phyloP scores from a whole-genome alignment of 1,140 invertebrate species.

The Drosophila littoralis region DNA sequence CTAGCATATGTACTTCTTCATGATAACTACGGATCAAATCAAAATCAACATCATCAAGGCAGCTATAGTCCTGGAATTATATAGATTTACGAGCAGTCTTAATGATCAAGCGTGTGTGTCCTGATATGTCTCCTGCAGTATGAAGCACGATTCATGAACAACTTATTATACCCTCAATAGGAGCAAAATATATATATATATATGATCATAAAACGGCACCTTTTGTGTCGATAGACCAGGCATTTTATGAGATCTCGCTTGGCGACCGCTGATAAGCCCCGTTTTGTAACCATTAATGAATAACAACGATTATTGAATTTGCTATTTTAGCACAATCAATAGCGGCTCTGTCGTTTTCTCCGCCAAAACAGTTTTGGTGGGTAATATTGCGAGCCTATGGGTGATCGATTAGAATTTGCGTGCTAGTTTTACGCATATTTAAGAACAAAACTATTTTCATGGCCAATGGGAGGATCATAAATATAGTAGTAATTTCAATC shows the following conservation, averaged over 20 bases:
- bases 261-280: conserved; percentile 62
- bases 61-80: too few relatives aligned
- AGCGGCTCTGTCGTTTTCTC: conserved; percentile 4
- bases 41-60: too few relatives aligned
- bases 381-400: neutral
- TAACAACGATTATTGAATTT: conserved; percentile 56
- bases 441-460: too few relatives aligned
- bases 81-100: too few relatives aligned
- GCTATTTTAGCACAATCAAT: conserved; percentile 48
- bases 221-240: conserved; percentile 58
- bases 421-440: neutral
- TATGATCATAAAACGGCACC: conserved; percentile 66
- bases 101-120: too few relatives aligned
- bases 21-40: too few relatives aligned
- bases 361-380: conserved; percentile 9
- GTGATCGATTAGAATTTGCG: neutral
- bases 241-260: conserved; percentile 65
- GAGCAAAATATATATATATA: conserved; percentile 12
- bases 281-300: conserved; percentile 29
- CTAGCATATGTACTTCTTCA: too few relatives aligned
- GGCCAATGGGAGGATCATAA: too few relatives aligned
- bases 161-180: neutral
- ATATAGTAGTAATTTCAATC: too few relatives aligned
- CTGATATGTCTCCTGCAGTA: too few relatives aligned
- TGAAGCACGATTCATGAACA: neutral